A percentile compares a stretch with the other conserved stretches of the same genome.
These are phyloP conservation scores for Oeneis ivallda DNA, from an alignment of 2,888 invertebrate species.

Conservation along the genomic window DNA sequence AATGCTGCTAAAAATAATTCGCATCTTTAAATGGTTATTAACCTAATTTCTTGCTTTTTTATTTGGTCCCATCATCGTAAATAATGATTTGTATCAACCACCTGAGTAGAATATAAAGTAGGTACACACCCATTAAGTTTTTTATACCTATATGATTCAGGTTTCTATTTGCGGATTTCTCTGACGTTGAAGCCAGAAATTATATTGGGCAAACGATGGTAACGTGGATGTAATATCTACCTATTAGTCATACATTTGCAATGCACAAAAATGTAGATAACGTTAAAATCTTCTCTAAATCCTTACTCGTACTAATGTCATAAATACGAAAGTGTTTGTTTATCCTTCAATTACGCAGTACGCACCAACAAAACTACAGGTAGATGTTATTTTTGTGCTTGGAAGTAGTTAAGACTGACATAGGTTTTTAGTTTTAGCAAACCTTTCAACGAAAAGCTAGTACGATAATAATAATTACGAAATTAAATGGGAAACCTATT, in stretches of 20 bases:
- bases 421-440: no score
- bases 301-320: no score
- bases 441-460: no score
- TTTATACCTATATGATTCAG: constrained; percentile 20
- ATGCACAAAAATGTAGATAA: not conserved
- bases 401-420: no score
- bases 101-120: not conserved
- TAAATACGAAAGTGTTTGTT: not conserved
- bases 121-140: constrained; percentile 4
- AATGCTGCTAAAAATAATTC: no score
- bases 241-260: constrained; percentile 27
- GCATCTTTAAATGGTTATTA: not conserved
- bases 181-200: constrained; percentile 25
- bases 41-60: not conserved
- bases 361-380: no score
- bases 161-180: constrained; percentile 25
- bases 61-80: not conserved
- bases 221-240: constrained; percentile 25
- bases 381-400: no score
- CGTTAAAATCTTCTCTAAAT: not conserved
- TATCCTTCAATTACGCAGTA: no score
- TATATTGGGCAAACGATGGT: constrained; percentile 24
- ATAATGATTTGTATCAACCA: not conserved
- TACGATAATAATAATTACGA: no score
- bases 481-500: no score